Base-by-base conservation (phyloP, 1,140 invertebrate species). In the Pseudomyrmex sp. region DNA sequence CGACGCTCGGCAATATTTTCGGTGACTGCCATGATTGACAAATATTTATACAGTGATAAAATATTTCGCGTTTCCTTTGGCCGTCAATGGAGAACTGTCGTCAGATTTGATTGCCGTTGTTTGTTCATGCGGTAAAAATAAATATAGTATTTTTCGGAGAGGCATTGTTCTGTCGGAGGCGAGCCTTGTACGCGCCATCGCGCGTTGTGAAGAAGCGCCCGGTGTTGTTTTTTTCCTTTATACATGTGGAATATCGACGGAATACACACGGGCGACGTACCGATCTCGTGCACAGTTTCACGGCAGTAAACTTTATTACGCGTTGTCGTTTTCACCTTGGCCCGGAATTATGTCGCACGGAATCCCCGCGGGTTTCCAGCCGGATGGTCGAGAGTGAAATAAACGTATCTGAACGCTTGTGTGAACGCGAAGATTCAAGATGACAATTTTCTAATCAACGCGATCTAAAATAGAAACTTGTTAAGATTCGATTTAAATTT, bases 271-370 rank as follows among this genome's bases (percentile, higher is more conserved):
- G 15, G 61, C 50, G 65, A 58, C 46, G 46, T 44, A n/a, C 52
- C 35, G 35, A 13, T 20, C 9, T 1, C 23, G 10, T 23, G 52
- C 58, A 44, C n/a, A 48, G 10, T 74, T 26, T 15, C 23, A 35
- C 54, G 5, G 20, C 23, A 66, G 52, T 87, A 82, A 87, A 82
- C 69, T 83, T 86, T 87, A 74, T 83, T 54, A 86, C 44, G 69
- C 70, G 54, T 56, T 70, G 70, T 86, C 80, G 62, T 83, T 86
- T 70, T 86, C 76, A 86, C 44, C 77, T 84, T 44, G 62, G 15
- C 20, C 35, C 23, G 13, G 18, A 26, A 23, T 58, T 61, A 58
- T 63, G 50, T 26, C 9, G 35, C 56, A 26, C 3, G 18, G 7
- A 59, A 59, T 15, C 18, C 12, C 18, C 15, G 23, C 15, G 20